Percentiles rank a stretch among this genome's conserved stretches.
Evolutionary conservation across 2,888 invertebrate species (phyloP).

Genomic region (Phrixothrix hirtus): DNA sequence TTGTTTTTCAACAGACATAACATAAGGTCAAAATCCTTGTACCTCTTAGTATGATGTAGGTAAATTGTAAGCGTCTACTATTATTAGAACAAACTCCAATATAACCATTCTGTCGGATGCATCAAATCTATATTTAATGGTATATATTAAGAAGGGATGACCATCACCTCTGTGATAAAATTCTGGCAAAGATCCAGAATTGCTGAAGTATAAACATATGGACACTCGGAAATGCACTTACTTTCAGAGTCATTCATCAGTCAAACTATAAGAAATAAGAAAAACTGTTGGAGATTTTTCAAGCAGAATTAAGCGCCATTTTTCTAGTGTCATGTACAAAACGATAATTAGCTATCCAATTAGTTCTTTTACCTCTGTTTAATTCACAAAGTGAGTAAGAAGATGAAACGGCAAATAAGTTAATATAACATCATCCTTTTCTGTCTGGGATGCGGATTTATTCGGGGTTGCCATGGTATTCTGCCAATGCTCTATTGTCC

Average conservation of each 20-base stretch:
- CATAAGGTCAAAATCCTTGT: constrained; percentile 5
- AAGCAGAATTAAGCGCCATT: constrained; percentile 1
- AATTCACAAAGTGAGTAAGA: constrained; percentile 21
- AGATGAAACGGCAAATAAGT: constrained; percentile 3
- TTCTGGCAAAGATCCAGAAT: constrained; percentile 20
- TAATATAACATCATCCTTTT: constrained; percentile 34
- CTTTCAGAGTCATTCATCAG: no score
- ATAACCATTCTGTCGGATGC: no score
- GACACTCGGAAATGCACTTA: constrained; percentile 5
- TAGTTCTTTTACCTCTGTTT: constrained; percentile 16
- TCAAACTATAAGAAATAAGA: background rate
- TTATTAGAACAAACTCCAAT: no score
- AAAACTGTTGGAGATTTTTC: background rate
- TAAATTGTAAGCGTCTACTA: no score
- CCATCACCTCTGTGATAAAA: constrained; percentile 8
- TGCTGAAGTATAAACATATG: constrained; percentile 1
- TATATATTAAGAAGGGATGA: background rate
- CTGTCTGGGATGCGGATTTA: constrained; percentile 41
- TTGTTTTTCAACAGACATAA: constrained; percentile 11
- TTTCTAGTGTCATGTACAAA: constrained; percentile 16
- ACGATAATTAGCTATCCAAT: constrained; percentile 28
- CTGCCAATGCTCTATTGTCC: constrained; percentile 43
- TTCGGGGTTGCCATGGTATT: constrained; percentile 46
- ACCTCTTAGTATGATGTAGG: no score
- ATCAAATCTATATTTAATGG: no score